These are phyloP conservation scores for Hirtodrosophila confusa DNA, from an alignment of 2,888 invertebrate genomes.

Conservation along the genomic window DNA sequence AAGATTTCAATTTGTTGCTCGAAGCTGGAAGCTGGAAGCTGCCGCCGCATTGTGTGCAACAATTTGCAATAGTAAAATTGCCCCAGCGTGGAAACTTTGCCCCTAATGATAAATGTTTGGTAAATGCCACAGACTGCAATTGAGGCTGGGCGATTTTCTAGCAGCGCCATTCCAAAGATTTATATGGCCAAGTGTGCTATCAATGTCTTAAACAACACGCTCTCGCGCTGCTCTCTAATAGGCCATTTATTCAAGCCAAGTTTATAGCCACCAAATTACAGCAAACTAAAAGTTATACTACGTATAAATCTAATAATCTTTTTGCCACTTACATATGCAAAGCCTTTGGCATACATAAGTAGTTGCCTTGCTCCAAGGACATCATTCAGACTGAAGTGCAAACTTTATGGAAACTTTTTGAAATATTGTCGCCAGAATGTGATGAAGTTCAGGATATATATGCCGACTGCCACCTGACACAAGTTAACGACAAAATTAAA, in stretches of 20 bases:
- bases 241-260: conserved; percentile 49
- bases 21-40: conserved; percentile 4
- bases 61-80: conserved; percentile 67
- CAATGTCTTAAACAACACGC: conserved; percentile 42
- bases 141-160: conserved; percentile 24
- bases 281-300: conserved; percentile 3
- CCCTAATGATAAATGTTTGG: conserved; percentile 72
- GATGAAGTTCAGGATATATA: not conserved
- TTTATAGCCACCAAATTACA: conserved; percentile 9
- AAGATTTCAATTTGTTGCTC: conserved; percentile 76
- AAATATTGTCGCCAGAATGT: conserved; percentile 22
- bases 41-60: conserved; percentile 60
- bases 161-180: conserved; percentile 51
- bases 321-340: conserved; percentile 18
- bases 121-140: conserved; percentile 62
- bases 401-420: conserved; percentile 38
- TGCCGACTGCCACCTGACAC: conserved; percentile 4
- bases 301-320: conserved; percentile 10
- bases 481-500: conserved; percentile 1
- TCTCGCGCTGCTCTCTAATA: conserved; percentile 13
- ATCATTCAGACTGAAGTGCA: conserved; percentile 34
- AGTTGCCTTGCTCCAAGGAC: conserved; percentile 24
- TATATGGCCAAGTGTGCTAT: conserved; percentile 56
- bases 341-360: conserved; percentile 15
- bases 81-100: conserved; percentile 52